Percentiles rank a stretch among this genome's conserved stretches.
Evolutionary conservation across 2,797 vertebrate genomes (phyloP).

Genomic region (Hemitrygon akajei): DNA sequence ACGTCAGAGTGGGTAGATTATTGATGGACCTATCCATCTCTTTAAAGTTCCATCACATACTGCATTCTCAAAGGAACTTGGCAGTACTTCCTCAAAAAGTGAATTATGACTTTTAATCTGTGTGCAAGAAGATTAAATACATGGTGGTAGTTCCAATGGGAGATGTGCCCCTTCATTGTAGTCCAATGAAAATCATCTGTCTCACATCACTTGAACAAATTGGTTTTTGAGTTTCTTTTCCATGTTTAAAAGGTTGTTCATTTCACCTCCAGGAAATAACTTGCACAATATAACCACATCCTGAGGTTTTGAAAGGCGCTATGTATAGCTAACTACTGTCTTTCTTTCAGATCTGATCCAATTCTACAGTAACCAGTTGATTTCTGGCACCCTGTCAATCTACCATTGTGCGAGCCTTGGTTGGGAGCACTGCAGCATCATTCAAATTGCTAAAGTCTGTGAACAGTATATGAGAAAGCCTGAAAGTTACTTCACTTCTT

Average conservation of each 20-base stretch:
- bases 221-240: background rate
- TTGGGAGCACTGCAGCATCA: background rate
- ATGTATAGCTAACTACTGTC: background rate
- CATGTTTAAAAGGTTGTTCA: background rate
- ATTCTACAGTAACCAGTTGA: background rate
- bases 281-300: background rate
- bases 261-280: background rate
- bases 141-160: background rate
- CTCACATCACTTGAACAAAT: background rate
- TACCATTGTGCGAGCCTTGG: background rate
- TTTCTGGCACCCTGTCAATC: background rate
- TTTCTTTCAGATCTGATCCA: background rate
- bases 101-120: background rate
- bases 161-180: background rate
- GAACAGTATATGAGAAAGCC: background rate
- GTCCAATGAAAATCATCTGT: background rate
- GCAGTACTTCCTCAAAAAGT: background rate
- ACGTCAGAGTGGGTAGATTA: background rate
- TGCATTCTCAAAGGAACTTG: background rate
- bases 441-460: background rate
- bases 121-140: background rate
- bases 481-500: background rate
- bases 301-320: background rate
- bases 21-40: background rate
- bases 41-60: background rate